Evolutionary conservation across 1,140 invertebrate species (phyloP).

Genomic region (Caenorhabditis elegans): DNA sequence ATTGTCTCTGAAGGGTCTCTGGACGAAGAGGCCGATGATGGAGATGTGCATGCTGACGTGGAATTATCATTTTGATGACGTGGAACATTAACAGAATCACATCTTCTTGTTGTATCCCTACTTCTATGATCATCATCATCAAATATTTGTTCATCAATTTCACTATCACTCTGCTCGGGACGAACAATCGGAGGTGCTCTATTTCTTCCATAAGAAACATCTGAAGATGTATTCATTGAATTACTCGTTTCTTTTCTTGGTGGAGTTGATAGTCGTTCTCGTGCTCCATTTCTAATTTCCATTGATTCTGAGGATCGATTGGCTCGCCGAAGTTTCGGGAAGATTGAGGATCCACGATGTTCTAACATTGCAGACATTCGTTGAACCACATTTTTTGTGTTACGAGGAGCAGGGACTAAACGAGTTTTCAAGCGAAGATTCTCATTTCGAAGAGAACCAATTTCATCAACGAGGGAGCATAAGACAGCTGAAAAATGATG

Average conservation of each 20-base stretch:
- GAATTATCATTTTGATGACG: conserved; percentile 24
- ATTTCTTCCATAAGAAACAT: conserved; percentile 37
- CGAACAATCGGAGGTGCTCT: conserved; percentile 44
- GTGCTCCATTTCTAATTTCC: conserved; percentile 36
- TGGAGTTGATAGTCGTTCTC: conserved; percentile 41
- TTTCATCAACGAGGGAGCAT: conserved; percentile 46
- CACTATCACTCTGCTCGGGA: conserved; percentile 45
- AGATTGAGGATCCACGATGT: conserved; percentile 18
- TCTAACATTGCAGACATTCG: conserved; percentile 44
- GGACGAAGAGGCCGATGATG: conserved; percentile 40
- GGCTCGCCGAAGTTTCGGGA: conserved; percentile 34
- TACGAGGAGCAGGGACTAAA: conserved; percentile 18
- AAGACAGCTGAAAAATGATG: conserved; percentile 40
- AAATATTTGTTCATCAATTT: conserved; percentile 46
- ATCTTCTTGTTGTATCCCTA: background rate
- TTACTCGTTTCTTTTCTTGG: conserved; percentile 17
- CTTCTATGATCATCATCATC: conserved; percentile 26
- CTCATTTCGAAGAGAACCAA: conserved; percentile 47
- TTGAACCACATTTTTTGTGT: conserved; percentile 36
- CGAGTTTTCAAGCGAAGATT: conserved; percentile 44
- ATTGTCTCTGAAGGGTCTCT: conserved; percentile 42
- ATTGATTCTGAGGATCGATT: conserved; percentile 14
- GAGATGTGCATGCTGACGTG: conserved; percentile 39
- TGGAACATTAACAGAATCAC: conserved; percentile 21
- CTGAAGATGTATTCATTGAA: conserved; percentile 45